Evolutionary conservation across 2,888 invertebrate species (phyloP).

Genomic region (Aspidapion aeneum): DNA sequence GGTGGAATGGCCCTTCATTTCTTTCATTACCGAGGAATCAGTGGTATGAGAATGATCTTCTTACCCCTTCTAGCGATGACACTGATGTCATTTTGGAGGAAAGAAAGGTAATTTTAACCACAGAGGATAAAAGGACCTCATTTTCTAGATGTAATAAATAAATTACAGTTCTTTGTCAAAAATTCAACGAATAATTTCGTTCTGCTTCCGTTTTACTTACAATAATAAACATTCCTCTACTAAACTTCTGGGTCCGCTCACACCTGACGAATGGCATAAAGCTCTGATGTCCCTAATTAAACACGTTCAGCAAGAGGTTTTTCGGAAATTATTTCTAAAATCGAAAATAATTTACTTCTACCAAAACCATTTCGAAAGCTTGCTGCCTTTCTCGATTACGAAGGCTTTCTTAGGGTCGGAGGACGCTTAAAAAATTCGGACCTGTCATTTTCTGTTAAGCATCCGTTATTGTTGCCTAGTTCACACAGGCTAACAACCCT

Average conservation of each 20-base stretch:
- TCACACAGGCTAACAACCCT: not conserved
- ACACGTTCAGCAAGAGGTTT: not conserved
- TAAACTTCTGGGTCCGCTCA: not conserved
- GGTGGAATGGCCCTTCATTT: no score
- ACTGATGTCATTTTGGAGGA: no score
- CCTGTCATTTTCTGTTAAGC: not conserved
- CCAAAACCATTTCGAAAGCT: not conserved
- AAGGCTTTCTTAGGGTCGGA: constrained; percentile 1
- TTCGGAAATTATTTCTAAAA: not conserved
- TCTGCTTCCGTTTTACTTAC: no score
- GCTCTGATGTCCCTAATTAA: not conserved
- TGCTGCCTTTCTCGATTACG: not conserved
- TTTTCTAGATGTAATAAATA: no score
- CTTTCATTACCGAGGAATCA: no score
- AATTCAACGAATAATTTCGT: no score
- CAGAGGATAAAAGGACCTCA: no score
- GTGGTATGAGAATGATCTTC: no score
- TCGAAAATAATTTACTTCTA: not conserved
- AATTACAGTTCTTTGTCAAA: no score
- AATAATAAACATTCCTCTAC: no score
- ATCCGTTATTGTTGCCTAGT: not conserved
- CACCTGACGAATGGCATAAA: not conserved
- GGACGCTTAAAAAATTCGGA: not conserved
- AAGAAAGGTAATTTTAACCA: no score
- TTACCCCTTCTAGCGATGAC: no score